Evolutionary conservation across 2,888 invertebrate genomes (phyloP), one percentile per base, ranked within the genome.

Genomic region (Leistus spinibarbis): DNA sequence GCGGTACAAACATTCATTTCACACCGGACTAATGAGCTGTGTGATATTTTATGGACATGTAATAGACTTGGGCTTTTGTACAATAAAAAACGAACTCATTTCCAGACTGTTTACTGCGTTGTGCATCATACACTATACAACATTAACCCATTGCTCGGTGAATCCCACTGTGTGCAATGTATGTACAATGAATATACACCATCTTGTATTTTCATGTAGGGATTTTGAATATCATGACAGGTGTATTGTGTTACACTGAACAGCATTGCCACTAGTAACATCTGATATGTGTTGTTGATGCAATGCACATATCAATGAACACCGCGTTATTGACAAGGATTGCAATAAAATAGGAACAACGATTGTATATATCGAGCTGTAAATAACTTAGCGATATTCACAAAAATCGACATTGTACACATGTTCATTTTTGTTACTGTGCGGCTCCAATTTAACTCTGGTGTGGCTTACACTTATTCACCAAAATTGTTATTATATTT

Each of bases 11-110:
- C 27, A 24, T 24, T 19, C 69, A 17, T 60, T 69, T 69, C 69
- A 24, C 69, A 22, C 69, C 23, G 60, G 60, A 57, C 69, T 69
- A 69, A 69, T 69, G 69, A 69, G 69, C 69, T 60, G 62, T 69
- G n/a, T 69, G 69, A 60, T 69, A 69, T 27, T 60, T 69, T 69
- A 69, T 69, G 62, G 69, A 69, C 69, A 19, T 69, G 69, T 69
- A 69, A 68, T 68, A 68, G 68, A 54, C 22, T 54, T 68, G 56
- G 40, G 17, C 68, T 68, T n/a, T 68, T 40, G 40, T 10, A 60
- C 27, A 57, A 16, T 60, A 69, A 69, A 69, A 69, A 69, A 69
- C 57, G 60, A 69, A 60, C 69, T 69, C 60, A 69, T 60, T 69
- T 69, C 69, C 69, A 60, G 40, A 27, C 27, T 69, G 60, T 69